Conservation (phyloP, 2,797 vertebrate genomes). For the Diplodus sargus region DNA sequence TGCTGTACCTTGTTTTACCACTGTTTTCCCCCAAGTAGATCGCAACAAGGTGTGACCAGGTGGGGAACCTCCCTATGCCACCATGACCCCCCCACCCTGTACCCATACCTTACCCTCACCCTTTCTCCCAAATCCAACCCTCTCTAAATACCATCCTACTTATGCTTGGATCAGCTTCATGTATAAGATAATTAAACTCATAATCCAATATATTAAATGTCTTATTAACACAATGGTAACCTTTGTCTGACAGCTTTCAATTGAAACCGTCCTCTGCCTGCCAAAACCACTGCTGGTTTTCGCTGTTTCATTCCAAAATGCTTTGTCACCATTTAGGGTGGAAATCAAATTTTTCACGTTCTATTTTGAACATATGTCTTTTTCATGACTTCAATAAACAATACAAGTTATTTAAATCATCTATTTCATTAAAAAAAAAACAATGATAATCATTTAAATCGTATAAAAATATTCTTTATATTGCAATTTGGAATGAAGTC, state of each 20-base stretch:
- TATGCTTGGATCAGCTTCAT: constrained; percentile 64
- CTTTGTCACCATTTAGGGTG: background rate
- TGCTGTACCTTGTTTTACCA: constrained; percentile 84
- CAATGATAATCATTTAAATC: background rate
- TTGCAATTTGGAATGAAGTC: constrained; percentile 35
- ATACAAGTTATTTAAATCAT: background rate
- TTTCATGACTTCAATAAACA: background rate
- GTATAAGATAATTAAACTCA: constrained; percentile 33
- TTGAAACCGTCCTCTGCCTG: constrained; percentile 52
- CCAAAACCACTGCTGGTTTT: constrained; percentile 7
- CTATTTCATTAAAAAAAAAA: background rate
- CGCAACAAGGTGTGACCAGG: constrained; percentile 88
- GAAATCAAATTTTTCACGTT: background rate
- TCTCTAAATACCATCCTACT: constrained; percentile 55
- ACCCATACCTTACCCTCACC: constrained; percentile 34
- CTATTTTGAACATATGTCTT: background rate
- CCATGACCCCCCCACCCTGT: constrained; percentile 12
- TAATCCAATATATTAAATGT: constrained; percentile 42
- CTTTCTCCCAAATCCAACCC: constrained; percentile 28
- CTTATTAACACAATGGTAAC: constrained; percentile 56
- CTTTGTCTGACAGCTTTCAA: constrained; percentile 76
- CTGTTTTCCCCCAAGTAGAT: constrained; percentile 86
- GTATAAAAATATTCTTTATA: background rate
- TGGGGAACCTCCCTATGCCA: constrained; percentile 81
- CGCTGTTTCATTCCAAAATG: constrained; percentile 29